phyloP scores from a whole-genome alignment of 2,113 vertebrate species.

The Melierax canorus region DNA sequence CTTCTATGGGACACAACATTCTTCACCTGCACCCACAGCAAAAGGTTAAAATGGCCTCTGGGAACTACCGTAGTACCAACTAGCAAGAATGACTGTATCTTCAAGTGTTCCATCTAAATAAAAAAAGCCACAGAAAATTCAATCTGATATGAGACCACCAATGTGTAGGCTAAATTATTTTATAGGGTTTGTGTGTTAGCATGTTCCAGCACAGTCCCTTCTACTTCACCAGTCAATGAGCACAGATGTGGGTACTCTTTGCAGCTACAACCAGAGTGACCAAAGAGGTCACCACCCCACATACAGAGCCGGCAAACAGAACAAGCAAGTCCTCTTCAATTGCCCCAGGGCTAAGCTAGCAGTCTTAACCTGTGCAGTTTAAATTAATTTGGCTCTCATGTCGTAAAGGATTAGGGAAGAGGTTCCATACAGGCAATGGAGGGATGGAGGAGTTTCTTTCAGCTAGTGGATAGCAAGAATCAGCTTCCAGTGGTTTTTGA shows the following conservation, averaged over 20 bases:
- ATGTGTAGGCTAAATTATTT: background rate
- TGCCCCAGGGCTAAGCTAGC: background rate
- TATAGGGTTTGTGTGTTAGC: background rate
- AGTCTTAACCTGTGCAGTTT: background rate
- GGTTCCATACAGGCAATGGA: background rate
- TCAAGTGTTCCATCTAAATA: background rate
- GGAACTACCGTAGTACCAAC: background rate
- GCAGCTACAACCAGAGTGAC: background rate
- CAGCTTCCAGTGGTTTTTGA: background rate
- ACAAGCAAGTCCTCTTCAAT: accelerated
- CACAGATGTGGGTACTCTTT: accelerated
- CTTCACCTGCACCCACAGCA: background rate
- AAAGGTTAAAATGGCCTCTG: background rate
- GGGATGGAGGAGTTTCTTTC: background rate
- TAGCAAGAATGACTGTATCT: background rate
- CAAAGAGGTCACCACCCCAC: background rate
- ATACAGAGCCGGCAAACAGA: background rate
- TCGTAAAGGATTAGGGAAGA: background rate
- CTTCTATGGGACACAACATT: accelerated
- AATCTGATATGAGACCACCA: background rate
- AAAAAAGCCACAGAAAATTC: background rate
- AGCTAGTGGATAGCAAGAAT: background rate
- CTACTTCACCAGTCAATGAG: background rate
- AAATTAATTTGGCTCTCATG: background rate
- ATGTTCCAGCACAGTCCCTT: background rate